phyloP scores from a whole-genome alignment of 2,113 vertebrate genomes.

The Athene cunicularia region DNA sequence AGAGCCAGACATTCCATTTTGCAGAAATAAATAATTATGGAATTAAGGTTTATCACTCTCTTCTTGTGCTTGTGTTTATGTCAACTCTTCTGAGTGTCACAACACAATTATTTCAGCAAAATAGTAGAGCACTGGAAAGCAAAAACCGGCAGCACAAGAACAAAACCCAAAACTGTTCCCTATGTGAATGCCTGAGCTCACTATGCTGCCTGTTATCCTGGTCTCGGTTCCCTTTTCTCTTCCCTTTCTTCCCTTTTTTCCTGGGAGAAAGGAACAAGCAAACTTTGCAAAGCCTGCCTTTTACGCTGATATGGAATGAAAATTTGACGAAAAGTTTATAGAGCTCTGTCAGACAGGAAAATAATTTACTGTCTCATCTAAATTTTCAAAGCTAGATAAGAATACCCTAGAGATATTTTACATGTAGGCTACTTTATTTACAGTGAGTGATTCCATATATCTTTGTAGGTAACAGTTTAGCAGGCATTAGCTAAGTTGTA shows the following conservation, averaged over 20 bases:
- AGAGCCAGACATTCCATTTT: neutral
- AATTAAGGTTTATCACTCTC: neutral
- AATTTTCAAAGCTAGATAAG: conserved; percentile 11
- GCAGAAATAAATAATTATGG: neutral
- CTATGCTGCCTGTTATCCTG: neutral
- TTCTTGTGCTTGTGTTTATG: neutral
- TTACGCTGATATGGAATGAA: neutral
- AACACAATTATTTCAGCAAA: neutral
- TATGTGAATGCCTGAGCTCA: neutral
- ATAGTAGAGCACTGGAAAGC: neutral
- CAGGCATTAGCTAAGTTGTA: neutral
- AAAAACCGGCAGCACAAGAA: neutral
- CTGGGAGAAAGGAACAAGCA: neutral
- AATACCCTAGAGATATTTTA: neutral
- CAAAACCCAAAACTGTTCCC: neutral
- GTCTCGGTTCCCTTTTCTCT: neutral
- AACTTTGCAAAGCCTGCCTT: neutral
- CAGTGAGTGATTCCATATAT: neutral
- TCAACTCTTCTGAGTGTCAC: neutral
- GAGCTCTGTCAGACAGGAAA: neutral
- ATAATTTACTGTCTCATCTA: neutral
- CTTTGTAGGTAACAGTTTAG: neutral
- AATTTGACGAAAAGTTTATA: conserved; percentile 15
- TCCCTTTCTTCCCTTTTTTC: neutral
- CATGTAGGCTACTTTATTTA: conserved; percentile 5